Conservation (phyloP, 2,888 invertebrate genomes). For the Rotaria macrura region DNA sequence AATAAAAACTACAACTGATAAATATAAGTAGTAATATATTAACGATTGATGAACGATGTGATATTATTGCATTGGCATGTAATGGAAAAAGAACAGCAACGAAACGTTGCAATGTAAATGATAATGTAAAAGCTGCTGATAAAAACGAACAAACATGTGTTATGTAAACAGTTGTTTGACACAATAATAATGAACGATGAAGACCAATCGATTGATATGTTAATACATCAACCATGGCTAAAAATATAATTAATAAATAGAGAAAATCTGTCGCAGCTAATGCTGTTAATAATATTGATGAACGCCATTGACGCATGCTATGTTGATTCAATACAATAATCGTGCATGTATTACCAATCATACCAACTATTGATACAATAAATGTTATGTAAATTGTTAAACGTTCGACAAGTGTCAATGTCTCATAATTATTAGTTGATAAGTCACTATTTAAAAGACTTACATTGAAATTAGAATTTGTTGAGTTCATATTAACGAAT, state of each 20-base stretch:
- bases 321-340: conserved; percentile 5
- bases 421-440: background rate
- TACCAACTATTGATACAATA: background rate
- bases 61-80: conserved; percentile 20
- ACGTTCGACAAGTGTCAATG: background rate
- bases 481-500: background rate
- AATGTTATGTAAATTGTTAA: conserved; percentile 3
- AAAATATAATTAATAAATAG: conserved; percentile 20
- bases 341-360: background rate
- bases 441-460: background rate
- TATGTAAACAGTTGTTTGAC: conserved; percentile 26
- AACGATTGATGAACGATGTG: background rate
- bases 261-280: background rate
- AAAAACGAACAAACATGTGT: conserved; percentile 32
- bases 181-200: background rate
- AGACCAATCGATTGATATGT: background rate
- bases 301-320: background rate
- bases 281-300: background rate
- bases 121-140: conserved; percentile 27
- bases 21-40: background rate
- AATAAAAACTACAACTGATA: background rate
- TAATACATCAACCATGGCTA: background rate
- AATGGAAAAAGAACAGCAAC: conserved; percentile 28
- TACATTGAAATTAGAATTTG: background rate
- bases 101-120: conserved; percentile 33